Base-by-base conservation (phyloP, 2,888 invertebrate genomes). In the Melitaea athalia region DNA sequence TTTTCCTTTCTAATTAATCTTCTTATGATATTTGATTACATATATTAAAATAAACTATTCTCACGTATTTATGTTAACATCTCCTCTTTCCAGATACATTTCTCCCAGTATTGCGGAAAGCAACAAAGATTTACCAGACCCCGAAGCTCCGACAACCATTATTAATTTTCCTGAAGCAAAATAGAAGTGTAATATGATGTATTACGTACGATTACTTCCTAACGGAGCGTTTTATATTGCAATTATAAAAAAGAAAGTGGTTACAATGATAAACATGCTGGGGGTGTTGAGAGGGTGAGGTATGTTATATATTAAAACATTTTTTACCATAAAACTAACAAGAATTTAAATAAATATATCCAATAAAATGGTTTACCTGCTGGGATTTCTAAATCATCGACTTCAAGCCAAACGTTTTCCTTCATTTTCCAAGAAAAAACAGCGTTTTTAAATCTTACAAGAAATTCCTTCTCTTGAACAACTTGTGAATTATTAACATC, bases 111-210 rank as follows among this genome's bases (percentile, higher is more conserved):
- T 85, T 0, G 97, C 96, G 14, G 95, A 94, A 0, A 98, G 83
- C 55, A 98, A 86, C 3, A 97, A 97, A 0, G 95, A 94, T 83
- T 98, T 98, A 3, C 98, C 98, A 70, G 95, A 94, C 10, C 97
- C 97, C 63, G 96, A 96, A 75, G 95, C 93, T 0, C 98, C 98
- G 31, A 97, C 96, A 5, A 98, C 94, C 78, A 96, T 93, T 14
- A 96, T 95, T 52, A 96, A 81, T 81, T 95, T 95, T 42, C 95
- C 95, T 94, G 75, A 68, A 76, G 74, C 12, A 42, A 53, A 62
- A 15, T 52, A 12, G 11, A 24, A 52, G 12, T 12, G 14, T 59
- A 15, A 4, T 42, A 45, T 31, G 4, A 52, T 45, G 24, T 50
- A 24, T 24, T 24, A 2, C 24, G 1, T 24, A 17, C 8, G 17